Evolutionary conservation across 1,140 invertebrate genomes (phyloP).

Genomic region (Bathynomus jamesi): DNA sequence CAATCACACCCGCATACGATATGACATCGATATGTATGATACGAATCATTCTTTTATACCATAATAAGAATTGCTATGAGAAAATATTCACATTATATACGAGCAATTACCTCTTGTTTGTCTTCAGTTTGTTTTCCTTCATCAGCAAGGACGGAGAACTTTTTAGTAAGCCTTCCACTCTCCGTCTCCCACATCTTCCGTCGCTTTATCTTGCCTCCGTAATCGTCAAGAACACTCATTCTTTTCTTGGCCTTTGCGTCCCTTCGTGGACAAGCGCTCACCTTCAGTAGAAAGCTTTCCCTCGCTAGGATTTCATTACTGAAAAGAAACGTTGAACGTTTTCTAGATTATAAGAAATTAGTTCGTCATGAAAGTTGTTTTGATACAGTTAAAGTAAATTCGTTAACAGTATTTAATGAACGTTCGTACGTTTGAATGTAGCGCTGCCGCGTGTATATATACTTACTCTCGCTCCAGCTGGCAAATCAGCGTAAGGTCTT

Average conservation of each 20-base stretch:
- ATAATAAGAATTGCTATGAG: no score
- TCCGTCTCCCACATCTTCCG: background rate
- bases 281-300: conserved; percentile 7
- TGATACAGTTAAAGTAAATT: background rate
- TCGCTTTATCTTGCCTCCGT: background rate
- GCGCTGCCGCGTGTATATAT: background rate
- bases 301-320: conserved; percentile 8
- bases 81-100: no score
- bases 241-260: background rate
- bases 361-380: background rate
- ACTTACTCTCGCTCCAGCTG: conserved; percentile 21
- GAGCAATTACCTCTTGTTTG: no score
- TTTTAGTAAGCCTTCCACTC: no score
- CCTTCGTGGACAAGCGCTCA: conserved; percentile 18
- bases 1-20: no score
- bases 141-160: no score
- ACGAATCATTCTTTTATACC: no score
- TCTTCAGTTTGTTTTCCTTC: no score
- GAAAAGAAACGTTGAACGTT: background rate
- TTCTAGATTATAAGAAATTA: no score
- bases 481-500: conserved; percentile 16
- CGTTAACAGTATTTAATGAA: background rate
- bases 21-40: no score
- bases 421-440: background rate
- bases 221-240: background rate